Conservation (phyloP, 2,888 invertebrate species). For the Orgyia antiqua region DNA sequence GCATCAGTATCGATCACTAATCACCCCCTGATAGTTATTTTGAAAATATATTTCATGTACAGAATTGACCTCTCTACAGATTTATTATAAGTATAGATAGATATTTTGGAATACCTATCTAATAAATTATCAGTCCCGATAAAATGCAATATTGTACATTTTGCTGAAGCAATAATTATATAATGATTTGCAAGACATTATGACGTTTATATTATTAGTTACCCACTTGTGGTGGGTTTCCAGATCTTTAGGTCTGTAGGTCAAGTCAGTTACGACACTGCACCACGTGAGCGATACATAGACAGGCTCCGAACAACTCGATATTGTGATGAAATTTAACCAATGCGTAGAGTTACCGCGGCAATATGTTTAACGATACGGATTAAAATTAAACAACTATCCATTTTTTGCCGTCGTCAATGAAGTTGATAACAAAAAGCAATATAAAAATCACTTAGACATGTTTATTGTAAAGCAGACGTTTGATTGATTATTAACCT, state of each 20-base stretch:
- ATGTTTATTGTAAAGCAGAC: no score
- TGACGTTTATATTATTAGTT: constrained; percentile 14
- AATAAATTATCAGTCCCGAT: no score
- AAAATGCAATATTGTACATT: no score
- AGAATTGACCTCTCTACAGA: no score
- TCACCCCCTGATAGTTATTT: no score
- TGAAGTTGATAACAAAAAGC: neutral
- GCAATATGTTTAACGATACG: constrained; percentile 14
- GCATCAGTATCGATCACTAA: no score
- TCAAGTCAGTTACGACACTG: constrained; percentile 25
- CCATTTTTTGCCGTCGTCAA: no score
- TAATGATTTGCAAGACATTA: constrained; percentile 11
- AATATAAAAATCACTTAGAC: neutral
- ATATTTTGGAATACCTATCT: no score
- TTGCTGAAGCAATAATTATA: constrained; percentile 5
- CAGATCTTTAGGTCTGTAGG: constrained; percentile 34
- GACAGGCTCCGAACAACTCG: constrained; percentile 23
- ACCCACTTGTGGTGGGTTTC: constrained; percentile 20
- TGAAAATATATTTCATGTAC: no score
- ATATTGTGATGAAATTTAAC: constrained; percentile 23
- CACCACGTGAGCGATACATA: constrained; percentile 27
- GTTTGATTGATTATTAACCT: no score
- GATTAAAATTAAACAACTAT: no score
- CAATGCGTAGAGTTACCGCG: constrained; percentile 11
- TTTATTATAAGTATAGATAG: no score